These are phyloP conservation scores for Microtus pennsylvanicus DNA, from an alignment of 2,113 vertebrate species.

Conservation along the genomic window DNA sequence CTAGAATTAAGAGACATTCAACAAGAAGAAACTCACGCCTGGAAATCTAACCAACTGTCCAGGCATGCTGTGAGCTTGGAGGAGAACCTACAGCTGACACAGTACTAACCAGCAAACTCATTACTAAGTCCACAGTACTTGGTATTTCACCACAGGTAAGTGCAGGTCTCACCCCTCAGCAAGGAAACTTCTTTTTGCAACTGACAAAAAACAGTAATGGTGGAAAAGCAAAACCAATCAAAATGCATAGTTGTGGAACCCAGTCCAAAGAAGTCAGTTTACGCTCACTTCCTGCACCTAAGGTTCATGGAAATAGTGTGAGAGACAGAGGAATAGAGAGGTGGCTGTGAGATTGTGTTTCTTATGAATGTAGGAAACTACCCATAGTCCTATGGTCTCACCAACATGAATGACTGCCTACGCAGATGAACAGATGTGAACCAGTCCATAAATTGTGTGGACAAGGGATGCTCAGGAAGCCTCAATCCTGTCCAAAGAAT, in stretches of 20 bases:
- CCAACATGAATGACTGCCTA: background rate
- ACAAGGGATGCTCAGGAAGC: background rate
- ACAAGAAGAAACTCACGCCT: background rate
- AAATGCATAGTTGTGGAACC: too few relatives aligned
- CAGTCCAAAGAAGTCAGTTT: background rate
- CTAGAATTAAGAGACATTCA: background rate
- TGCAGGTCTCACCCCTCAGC: background rate
- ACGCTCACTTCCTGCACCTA: background rate
- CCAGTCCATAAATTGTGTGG: background rate
- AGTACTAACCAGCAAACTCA: background rate
- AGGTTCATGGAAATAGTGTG: background rate
- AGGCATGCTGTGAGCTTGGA: background rate
- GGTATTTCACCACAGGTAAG: background rate
- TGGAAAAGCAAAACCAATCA: background rate
- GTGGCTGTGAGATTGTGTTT: background rate
- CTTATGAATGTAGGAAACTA: background rate
- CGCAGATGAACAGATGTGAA: background rate
- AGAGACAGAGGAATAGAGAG: background rate
- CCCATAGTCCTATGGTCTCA: background rate
- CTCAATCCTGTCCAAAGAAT: background rate
- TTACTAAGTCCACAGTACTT: background rate
- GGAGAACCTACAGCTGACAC: background rate
- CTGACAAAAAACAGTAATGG: background rate
- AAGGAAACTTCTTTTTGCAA: background rate
- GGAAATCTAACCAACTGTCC: background rate